Conservation (phyloP, 1,140 invertebrate species). For the Copidosoma floridanum region DNA sequence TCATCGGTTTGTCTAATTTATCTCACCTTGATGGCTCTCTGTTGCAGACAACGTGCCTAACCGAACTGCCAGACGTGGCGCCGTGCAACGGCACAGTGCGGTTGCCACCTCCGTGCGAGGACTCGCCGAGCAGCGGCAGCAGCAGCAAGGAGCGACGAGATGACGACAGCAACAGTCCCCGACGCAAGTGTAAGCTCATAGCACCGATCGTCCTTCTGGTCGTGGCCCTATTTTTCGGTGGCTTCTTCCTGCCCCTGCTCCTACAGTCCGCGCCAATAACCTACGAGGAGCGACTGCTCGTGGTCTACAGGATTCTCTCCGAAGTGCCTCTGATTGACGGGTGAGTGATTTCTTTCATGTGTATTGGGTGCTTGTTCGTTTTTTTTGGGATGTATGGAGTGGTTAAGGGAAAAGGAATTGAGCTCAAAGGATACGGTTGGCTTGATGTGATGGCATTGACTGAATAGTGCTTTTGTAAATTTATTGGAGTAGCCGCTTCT, state of each 20-base stretch:
- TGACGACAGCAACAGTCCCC: constrained; percentile 40
- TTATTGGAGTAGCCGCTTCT: too few species aligned
- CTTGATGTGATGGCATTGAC: too few species aligned
- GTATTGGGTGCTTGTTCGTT: too few species aligned
- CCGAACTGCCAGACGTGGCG: constrained; percentile 57
- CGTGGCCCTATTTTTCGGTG: constrained; percentile 52
- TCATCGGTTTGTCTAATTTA: too few species aligned
- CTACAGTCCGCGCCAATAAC: constrained; percentile 54
- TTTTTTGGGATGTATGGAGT: too few species aligned
- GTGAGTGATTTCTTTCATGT: constrained; percentile 48
- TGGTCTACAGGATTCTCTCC: constrained; percentile 60
- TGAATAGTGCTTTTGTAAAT: too few species aligned
- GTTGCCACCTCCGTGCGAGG: constrained; percentile 50
- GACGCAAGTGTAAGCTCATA: constrained; percentile 51
- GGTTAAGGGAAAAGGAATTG: too few species aligned
- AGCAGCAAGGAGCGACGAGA: constrained; percentile 50
- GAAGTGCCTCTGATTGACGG: constrained; percentile 66
- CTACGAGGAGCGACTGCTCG: constrained; percentile 56
- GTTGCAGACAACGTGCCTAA: constrained; percentile 58
- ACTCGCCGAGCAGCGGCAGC: constrained; percentile 51
- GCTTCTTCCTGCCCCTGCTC: constrained; percentile 55
- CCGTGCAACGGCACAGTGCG: constrained; percentile 56
- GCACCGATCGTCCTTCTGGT: constrained; percentile 53
- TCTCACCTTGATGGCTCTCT: too few species aligned
- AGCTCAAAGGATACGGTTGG: too few species aligned